These are phyloP conservation scores for Calliopum simillimum DNA, from an alignment of 2,888 invertebrate genomes.

Conservation along the genomic window DNA sequence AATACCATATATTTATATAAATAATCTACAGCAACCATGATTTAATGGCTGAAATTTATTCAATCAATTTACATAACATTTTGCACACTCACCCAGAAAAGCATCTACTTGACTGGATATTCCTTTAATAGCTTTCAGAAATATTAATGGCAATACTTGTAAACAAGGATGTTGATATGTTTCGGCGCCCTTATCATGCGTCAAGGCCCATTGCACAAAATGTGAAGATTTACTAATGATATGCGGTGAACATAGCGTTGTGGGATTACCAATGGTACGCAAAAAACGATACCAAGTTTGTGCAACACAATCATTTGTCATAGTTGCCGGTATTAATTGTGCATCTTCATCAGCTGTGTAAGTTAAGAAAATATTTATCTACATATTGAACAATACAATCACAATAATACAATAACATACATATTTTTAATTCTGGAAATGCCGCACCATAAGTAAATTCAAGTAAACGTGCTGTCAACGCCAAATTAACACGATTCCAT, in stretches of 20 bases:
- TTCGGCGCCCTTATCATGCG: constrained; percentile 80
- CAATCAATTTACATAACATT: background rate
- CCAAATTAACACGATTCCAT: constrained; percentile 93
- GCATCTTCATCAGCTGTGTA: constrained; percentile 85
- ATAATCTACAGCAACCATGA: constrained; percentile 12
- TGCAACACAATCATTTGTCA: constrained; percentile 90
- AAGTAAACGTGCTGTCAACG: constrained; percentile 85
- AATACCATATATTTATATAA: background rate
- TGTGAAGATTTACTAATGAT: constrained; percentile 77
- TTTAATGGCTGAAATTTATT: background rate
- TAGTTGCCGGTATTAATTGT: constrained; percentile 82
- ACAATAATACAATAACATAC: constrained; percentile 67
- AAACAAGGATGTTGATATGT: constrained; percentile 93
- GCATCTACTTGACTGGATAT: constrained; percentile 94
- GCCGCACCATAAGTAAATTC: constrained; percentile 89
- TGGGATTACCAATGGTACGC: constrained; percentile 94
- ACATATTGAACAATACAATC: background rate
- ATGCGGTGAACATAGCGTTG: constrained; percentile 88
- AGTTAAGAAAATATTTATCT: background rate
- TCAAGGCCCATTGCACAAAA: constrained; percentile 82
- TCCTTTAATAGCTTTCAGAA: constrained; percentile 93
- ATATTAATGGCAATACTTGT: constrained; percentile 85
- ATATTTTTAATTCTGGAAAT: constrained; percentile 84
- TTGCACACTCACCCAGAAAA: constrained; percentile 80
- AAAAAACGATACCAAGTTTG: constrained; percentile 97